A percentile compares a stretch with the other conserved stretches of the same genome.
These are phyloP conservation scores for Neodiprion lecontei DNA, from an alignment of 1,140 invertebrate species.

Conservation along the genomic window DNA sequence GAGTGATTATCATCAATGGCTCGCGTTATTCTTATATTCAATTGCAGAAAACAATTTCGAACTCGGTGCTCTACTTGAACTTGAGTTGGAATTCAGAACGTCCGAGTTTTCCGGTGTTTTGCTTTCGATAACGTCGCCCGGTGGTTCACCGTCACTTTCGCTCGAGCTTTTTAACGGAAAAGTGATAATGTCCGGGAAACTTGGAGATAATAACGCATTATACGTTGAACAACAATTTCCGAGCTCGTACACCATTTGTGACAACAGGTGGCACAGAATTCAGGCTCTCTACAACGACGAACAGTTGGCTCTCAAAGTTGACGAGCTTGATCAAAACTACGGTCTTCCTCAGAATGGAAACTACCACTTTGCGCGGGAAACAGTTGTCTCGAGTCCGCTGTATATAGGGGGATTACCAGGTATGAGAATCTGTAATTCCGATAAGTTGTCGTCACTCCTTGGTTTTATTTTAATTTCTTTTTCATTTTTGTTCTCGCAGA, in stretches of 20 bases:
- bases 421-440: slow-evolving; percentile 44
- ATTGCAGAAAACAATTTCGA: slow-evolving; percentile 74
- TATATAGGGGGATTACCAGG: slow-evolving; percentile 89
- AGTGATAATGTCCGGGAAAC: slow-evolving; percentile 75
- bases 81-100: slow-evolving; percentile 85
- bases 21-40: slow-evolving; percentile 17
- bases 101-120: slow-evolving; percentile 82
- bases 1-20: slow-evolving; percentile 18
- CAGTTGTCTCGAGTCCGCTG: slow-evolving; percentile 66
- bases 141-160: slow-evolving; percentile 73
- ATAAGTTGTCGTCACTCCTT: slow-evolving; percentile 4
- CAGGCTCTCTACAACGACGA: slow-evolving; percentile 75
- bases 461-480: slow-evolving; percentile 8
- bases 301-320: slow-evolving; percentile 75
- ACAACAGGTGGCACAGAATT: slow-evolving; percentile 88
- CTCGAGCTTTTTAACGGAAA: slow-evolving; percentile 80
- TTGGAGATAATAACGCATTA: slow-evolving; percentile 68
- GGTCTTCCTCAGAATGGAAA: slow-evolving; percentile 60
- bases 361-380: slow-evolving; percentile 44
- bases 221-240: slow-evolving; percentile 67
- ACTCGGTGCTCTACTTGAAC: slow-evolving; percentile 71
- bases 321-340: slow-evolving; percentile 67
- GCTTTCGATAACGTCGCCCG: slow-evolving; percentile 72
- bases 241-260: slow-evolving; percentile 75
- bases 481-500: slow-evolving; percentile 61